Base-by-base conservation (phyloP, 2,888 invertebrate genomes). In the Mesorhabditis belari region DNA sequence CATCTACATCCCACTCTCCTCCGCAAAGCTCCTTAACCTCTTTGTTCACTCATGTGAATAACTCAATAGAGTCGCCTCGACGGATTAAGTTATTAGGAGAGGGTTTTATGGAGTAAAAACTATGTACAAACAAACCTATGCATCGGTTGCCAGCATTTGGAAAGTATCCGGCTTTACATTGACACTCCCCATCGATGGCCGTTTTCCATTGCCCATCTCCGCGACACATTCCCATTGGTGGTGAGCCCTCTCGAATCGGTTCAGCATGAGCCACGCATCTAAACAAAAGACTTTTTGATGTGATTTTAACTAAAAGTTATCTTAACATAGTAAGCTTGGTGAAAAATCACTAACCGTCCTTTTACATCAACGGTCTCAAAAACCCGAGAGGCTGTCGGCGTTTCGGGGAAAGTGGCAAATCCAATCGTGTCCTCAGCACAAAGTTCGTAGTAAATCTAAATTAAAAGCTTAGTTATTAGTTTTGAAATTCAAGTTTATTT, bases 81-180 rank as follows among this genome's bases (percentile, higher is more conserved):
- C n/a, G n/a, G n/a, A n/a, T n/a, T n/a, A n/a, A n/a, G n/a, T n/a
- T n/a, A n/a, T n/a, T n/a, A n/a, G n/a, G n/a, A n/a, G n/a, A n/a
- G n/a, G n/a, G n/a, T n/a, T n/a, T n/a, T n/a, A n/a, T n/a, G n/a
- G n/a, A n/a, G n/a, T n/a, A n/a, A n/a, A n/a, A n/a, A n/a, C n/a
- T n/a, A n/a, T n/a, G n/a, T 19, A 57, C 2, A 58, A 26, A 24
- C 51, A 1, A 1, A 9, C 51, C 51, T 21, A 21, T n/a, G 21
- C 51, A 9, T 23, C 51, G 12, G 21, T 50, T 50, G 6, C 51
- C 21, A 6, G n/a, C 17, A 9, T 35, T n/a, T 2, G 44, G 44
- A 35, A 35, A 62, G 64, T 66, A 74, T 12, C 77, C 77, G 23
- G 70, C 64, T 54, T 73, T 66, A 61, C 77, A 77, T 6, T 67